Evolutionary conservation across 1,140 invertebrate genomes (phyloP).

Genomic region (Drosophila burlai): DNA sequence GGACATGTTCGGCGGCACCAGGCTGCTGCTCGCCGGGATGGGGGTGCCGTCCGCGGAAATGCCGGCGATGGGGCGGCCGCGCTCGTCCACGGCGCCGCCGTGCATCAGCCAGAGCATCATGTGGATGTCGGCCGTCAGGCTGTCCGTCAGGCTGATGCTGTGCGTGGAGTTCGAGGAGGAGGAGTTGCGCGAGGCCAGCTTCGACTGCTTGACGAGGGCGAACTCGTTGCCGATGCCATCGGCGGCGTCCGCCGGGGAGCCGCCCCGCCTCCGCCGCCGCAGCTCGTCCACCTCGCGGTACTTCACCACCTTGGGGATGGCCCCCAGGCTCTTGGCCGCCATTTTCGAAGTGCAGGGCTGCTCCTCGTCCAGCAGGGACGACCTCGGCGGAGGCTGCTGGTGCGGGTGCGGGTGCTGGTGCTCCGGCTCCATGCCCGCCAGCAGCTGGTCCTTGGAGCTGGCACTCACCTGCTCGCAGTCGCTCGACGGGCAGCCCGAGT

Average conservation of each 20-base stretch:
- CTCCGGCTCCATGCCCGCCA: slow-evolving; percentile 85
- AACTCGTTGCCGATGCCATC: slow-evolving; percentile 35
- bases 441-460: slow-evolving; percentile 88
- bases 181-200: slow-evolving; percentile 67
- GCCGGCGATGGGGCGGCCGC: slow-evolving; percentile 66
- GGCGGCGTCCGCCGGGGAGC: slow-evolving; percentile 2
- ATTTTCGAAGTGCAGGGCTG: slow-evolving; percentile 65
- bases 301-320: slow-evolving; percentile 88
- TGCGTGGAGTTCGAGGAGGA: slow-evolving; percentile 78
- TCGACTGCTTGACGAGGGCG: slow-evolving; percentile 56
- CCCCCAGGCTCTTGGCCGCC: slow-evolving; percentile 88
- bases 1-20: slow-evolving; percentile 77
- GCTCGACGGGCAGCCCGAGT: slow-evolving; percentile 80
- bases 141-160: slow-evolving; percentile 77
- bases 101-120: slow-evolving; percentile 84
- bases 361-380: slow-evolving; percentile 49
- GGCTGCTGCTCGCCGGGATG: slow-evolving; percentile 54
- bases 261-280: slow-evolving; percentile 48
- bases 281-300: slow-evolving; percentile 78
- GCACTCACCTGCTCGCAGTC: slow-evolving; percentile 87
- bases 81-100: slow-evolving; percentile 72
- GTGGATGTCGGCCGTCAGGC: slow-evolving; percentile 79
- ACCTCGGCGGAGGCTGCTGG: slow-evolving; percentile 61
- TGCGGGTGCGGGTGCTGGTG: slow-evolving; percentile 84
- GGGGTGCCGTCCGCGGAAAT: slow-evolving; percentile 60